Conservation (phyloP, 2,888 invertebrate species). For the Cepaea hortensis region DNA sequence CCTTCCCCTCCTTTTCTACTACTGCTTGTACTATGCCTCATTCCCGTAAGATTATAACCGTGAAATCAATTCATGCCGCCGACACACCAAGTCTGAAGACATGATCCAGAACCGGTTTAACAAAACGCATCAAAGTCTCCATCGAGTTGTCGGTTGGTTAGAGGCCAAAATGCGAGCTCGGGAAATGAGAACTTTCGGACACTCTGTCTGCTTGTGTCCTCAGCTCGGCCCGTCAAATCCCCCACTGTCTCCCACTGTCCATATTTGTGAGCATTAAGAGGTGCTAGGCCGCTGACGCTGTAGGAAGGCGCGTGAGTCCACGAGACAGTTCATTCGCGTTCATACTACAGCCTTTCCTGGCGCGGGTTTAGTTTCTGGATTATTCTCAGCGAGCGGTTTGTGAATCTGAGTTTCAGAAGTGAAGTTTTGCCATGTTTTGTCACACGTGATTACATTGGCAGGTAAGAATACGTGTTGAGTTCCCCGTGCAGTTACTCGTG, state of each 20-base stretch:
- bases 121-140: constrained; percentile 11
- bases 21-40: neutral
- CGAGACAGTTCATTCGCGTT: neutral
- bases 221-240: neutral
- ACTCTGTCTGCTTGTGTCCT: neutral
- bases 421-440: too few species aligned
- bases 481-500: too few species aligned
- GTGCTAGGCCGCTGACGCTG: neutral
- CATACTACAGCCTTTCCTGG: too few species aligned
- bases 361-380: too few species aligned
- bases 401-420: too few species aligned
- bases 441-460: too few species aligned
- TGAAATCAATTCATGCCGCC: constrained; percentile 16
- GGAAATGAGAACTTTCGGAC: neutral
- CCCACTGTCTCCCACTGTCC: neutral
- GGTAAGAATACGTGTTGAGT: too few species aligned
- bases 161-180: neutral
- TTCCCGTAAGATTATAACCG: neutral
- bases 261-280: neutral
- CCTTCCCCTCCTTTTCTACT: neutral
- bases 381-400: too few species aligned
- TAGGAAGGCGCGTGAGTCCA: neutral
- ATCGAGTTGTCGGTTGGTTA: neutral
- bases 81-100: neutral
- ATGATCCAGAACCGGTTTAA: neutral